These are phyloP conservation scores for Anolis carolinensis DNA, from an alignment of 2,113 vertebrate species.

Conservation along the genomic window DNA sequence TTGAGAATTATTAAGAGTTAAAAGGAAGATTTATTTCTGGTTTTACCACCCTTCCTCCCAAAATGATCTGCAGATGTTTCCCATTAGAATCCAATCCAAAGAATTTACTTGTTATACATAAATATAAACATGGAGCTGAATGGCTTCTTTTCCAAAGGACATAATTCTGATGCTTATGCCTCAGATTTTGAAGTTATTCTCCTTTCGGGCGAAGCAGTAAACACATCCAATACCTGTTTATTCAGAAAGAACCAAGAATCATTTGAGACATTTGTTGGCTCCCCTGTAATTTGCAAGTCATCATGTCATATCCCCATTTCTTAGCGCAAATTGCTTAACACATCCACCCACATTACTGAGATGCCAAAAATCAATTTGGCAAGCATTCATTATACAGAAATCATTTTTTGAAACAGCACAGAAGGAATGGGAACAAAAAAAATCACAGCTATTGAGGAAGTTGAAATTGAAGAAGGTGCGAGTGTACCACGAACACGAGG, in stretches of 20 bases:
- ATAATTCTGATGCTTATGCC: slow-evolving; percentile 7
- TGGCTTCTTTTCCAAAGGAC: neutral
- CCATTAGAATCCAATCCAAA: slow-evolving; percentile 25
- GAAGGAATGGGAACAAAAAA: slow-evolving; percentile 48
- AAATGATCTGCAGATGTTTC: slow-evolving; percentile 22
- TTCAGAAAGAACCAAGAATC: slow-evolving; percentile 36
- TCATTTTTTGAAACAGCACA: slow-evolving; percentile 46
- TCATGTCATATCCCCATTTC: slow-evolving; percentile 39
- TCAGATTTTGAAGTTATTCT: slow-evolving; percentile 21
- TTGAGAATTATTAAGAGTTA: slow-evolving; percentile 2
- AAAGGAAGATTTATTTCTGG: slow-evolving; percentile 29
- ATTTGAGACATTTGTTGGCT: slow-evolving; percentile 12
- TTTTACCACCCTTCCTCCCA: neutral
- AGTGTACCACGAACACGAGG: slow-evolving; percentile 39
- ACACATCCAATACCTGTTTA: slow-evolving; percentile 39
- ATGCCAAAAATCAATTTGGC: slow-evolving; percentile 66
- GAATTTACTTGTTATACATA: slow-evolving; percentile 35
- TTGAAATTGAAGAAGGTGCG: slow-evolving; percentile 57
- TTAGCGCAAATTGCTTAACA: slow-evolving; percentile 57
- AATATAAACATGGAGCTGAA: neutral
- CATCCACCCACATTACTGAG: slow-evolving; percentile 55
- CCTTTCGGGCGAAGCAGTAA: slow-evolving; percentile 42
- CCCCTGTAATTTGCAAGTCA: slow-evolving; percentile 51
- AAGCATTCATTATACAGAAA: slow-evolving; percentile 69
- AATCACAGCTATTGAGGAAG: slow-evolving; percentile 53